phyloP scores from a whole-genome alignment of 2,888 invertebrate genomes.

The Branchipolynoe longqiensis region DNA sequence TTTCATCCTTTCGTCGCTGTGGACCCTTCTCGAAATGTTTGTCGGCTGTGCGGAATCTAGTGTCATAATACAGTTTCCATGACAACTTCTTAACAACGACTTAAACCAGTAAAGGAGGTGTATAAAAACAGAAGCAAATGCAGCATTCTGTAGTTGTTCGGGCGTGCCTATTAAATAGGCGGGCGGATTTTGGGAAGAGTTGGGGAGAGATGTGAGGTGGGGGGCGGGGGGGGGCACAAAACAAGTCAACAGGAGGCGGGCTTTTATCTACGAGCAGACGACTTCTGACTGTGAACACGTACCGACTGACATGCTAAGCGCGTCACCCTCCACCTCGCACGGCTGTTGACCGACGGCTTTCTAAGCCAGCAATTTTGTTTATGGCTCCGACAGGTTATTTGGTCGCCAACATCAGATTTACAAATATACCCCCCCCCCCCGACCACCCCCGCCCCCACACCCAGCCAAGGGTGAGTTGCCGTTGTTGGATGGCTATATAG shows the following conservation, averaged over 20 bases:
- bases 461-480: background rate
- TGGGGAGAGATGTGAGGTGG: too few relatives aligned
- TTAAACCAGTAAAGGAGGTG: too few relatives aligned
- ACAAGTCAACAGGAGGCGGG: too few relatives aligned
- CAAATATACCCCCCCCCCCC: too few relatives aligned
- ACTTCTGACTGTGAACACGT: constrained; percentile 2
- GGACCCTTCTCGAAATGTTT: too few relatives aligned
- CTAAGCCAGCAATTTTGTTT: constrained; percentile 8
- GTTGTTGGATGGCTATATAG: too few relatives aligned
- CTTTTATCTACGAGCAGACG: background rate
- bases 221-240: too few relatives aligned
- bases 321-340: background rate
- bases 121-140: too few relatives aligned
- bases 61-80: constrained; percentile 46
- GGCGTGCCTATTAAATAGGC: constrained; percentile 42
- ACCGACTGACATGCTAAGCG: constrained; percentile 34
- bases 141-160: too few relatives aligned
- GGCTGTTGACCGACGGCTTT: constrained; percentile 12
- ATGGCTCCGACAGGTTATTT: background rate
- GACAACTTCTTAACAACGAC: too few relatives aligned
- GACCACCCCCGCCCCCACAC: too few relatives aligned
- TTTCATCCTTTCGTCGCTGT: too few relatives aligned
- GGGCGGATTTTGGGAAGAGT: constrained; percentile 11
- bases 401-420: constrained; percentile 36
- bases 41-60: background rate